A percentile compares a stretch with the other conserved stretches of the same genome.
These are phyloP conservation scores for Sciaenops ocellatus DNA, from an alignment of 2,797 vertebrate species.

Conservation along the genomic window DNA sequence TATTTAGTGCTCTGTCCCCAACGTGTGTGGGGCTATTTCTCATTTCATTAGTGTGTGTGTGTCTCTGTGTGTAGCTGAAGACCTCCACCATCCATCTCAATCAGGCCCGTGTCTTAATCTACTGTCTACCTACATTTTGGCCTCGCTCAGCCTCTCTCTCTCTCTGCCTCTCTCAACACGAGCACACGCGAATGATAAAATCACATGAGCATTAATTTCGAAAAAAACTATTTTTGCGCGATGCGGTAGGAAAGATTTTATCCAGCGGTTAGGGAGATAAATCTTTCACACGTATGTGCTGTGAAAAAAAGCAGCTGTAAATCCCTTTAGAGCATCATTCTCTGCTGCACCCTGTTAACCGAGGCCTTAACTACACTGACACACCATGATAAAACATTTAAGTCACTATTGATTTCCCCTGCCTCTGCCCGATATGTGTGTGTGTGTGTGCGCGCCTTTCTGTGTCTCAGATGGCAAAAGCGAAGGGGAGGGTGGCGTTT, in stretches of 20 bases:
- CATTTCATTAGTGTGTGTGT: conserved; percentile 80
- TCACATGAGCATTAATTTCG: conserved; percentile 37
- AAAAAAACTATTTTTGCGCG: conserved; percentile 6
- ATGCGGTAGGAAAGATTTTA: conserved; percentile 9
- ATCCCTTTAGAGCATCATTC: conserved; percentile 63
- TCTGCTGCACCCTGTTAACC: conserved; percentile 71
- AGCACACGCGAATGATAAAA: conserved; percentile 29
- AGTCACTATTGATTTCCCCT: conserved; percentile 82
- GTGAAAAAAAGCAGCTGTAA: conserved; percentile 48
- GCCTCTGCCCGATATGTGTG: conserved; percentile 37
- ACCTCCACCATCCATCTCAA: conserved; percentile 81
- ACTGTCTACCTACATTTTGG: conserved; percentile 75
- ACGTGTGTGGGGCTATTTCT: conserved; percentile 76
- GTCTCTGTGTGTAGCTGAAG: conserved; percentile 58
- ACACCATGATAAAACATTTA: conserved; percentile 84
- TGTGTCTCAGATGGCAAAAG: conserved; percentile 54
- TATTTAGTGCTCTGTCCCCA: conserved; percentile 71
- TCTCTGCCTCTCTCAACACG: conserved; percentile 41
- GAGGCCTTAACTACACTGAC: conserved; percentile 81
- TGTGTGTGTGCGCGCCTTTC: conserved; percentile 14
- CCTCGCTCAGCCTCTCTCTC: conserved; percentile 49
- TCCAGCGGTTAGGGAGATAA: conserved; percentile 20
- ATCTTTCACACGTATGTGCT: conserved; percentile 20
- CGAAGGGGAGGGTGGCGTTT: conserved; percentile 29
- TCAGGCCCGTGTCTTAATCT: conserved; percentile 82